These are phyloP conservation scores for Megaceryle alcyon DNA, from an alignment of 2,797 vertebrate genomes.

Conservation along the genomic window DNA sequence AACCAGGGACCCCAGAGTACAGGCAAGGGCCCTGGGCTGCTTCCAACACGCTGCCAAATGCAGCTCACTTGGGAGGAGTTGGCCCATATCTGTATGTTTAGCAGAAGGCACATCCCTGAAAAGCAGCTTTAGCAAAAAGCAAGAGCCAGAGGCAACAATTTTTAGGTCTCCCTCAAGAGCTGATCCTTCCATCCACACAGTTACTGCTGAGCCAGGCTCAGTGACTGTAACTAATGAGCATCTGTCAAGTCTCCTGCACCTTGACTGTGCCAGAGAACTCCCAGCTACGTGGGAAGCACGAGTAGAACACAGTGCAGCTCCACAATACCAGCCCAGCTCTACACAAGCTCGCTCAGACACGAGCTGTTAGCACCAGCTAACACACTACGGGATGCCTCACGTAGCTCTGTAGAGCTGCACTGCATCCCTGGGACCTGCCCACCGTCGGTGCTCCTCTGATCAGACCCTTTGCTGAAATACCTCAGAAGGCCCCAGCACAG, in stretches of 20 bases:
- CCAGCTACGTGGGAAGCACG: background rate
- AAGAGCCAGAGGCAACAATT: background rate
- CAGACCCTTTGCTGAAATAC: background rate
- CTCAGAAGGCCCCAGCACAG: background rate
- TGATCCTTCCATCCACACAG: background rate
- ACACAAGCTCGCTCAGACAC: fast-evolving
- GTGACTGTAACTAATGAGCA: background rate
- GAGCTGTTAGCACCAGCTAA: background rate
- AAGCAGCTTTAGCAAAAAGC: background rate
- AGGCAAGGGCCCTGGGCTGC: background rate
- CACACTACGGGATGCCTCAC: fast-evolving
- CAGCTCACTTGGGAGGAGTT: fast-evolving
- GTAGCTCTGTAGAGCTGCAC: background rate
- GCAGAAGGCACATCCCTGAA: background rate
- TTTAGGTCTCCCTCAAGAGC: background rate
- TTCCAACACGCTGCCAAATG: background rate
- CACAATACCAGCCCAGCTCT: background rate
- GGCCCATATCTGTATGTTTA: background rate
- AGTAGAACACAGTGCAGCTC: background rate
- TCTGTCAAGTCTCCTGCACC: background rate
- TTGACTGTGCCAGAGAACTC: background rate
- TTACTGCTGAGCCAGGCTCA: background rate
- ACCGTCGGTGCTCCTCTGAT: background rate
- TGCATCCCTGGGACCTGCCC: background rate
- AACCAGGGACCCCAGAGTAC: background rate